Evolutionary conservation across 2,888 invertebrate species (phyloP).

Genomic region (Achlya flavicornis): DNA sequence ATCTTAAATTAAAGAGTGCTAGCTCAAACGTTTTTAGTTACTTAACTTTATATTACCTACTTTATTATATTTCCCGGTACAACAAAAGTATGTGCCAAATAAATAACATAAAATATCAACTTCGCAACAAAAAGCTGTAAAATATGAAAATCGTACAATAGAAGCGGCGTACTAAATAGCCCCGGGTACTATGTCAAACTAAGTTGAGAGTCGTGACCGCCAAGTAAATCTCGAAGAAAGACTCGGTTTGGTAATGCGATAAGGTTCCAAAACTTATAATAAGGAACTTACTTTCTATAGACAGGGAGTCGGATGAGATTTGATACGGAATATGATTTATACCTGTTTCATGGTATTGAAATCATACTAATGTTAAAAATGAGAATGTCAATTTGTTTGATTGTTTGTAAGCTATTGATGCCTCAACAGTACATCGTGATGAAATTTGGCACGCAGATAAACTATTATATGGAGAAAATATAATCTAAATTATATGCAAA

Average conservation of each 20-base stretch:
- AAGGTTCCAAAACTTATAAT: slow-evolving; percentile 62
- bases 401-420: too few species aligned
- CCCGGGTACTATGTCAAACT: slow-evolving; percentile 48
- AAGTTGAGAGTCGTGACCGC: slow-evolving; percentile 37
- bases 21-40: too few species aligned
- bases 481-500: too few species aligned
- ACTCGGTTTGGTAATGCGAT: slow-evolving; percentile 42
- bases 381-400: too few species aligned
- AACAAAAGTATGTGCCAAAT: background rate
- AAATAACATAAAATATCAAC: background rate
- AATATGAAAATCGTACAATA: background rate
- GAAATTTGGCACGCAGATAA: too few species aligned
- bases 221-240: slow-evolving; percentile 39
- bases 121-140: background rate
- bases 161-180: background rate
- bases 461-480: too few species aligned
- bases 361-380: too few species aligned
- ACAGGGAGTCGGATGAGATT: slow-evolving; percentile 24
- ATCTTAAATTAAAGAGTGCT: too few species aligned
- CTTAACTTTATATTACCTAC: background rate
- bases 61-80: background rate
- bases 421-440: too few species aligned
- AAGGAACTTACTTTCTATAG: slow-evolving; percentile 52
- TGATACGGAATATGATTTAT: slow-evolving; percentile 19
- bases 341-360: too few species aligned